phyloP scores from a whole-genome alignment of 2,113 vertebrate genomes.

The Esox niger region DNA sequence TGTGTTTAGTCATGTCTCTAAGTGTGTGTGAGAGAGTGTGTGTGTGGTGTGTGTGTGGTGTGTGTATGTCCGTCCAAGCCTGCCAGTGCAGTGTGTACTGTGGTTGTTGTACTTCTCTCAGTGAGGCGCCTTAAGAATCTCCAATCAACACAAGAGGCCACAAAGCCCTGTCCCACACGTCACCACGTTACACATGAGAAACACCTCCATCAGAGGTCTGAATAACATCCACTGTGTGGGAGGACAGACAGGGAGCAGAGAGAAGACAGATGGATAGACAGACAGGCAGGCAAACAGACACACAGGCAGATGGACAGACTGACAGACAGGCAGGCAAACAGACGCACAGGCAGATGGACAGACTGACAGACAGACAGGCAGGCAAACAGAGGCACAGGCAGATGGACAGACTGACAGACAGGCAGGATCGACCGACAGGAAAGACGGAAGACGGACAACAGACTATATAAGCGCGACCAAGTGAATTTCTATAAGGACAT shows the following conservation, averaged over 20 bases:
- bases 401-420: no score
- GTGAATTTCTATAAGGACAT: no score
- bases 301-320: no score
- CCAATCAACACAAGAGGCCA: background rate
- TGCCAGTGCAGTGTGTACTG: background rate
- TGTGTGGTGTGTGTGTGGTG: constrained; percentile 8
- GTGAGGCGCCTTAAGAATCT: background rate
- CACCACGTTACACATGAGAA: background rate
- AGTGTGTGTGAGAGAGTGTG: background rate
- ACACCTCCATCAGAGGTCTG: background rate
- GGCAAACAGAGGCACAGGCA: no score
- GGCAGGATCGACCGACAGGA: no score
- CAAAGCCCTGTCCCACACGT: background rate
- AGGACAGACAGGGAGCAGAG: background rate
- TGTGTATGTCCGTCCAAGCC: background rate
- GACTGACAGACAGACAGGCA: no score
- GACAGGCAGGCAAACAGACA: no score
- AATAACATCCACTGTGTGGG: constrained; percentile 10
- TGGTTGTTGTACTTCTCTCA: background rate
- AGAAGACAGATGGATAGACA: no score
- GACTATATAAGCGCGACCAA: no score
- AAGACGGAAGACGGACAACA: no score
- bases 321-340: no score
- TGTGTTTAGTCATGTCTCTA: background rate
- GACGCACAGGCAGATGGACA: no score